Evolutionary conservation across 2,113 vertebrate species (phyloP), one percentile per base, ranked within the genome.

Genomic region (Platysteira castanea): DNA sequence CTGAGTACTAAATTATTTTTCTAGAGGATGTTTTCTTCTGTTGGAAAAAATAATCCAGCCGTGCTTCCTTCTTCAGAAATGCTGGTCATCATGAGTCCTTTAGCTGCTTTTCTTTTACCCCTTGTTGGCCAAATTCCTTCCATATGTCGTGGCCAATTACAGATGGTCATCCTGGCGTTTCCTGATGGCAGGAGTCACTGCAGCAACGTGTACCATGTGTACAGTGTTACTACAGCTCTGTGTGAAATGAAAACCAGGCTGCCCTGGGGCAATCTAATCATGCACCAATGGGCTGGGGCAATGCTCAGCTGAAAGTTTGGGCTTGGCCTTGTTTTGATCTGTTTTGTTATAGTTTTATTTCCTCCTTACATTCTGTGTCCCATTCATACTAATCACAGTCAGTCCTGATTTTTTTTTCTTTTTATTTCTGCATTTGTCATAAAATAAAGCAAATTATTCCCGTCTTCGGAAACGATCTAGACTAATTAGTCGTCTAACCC

Each of bases 351-450:
- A 84, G 90, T 98, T 98, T 98, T 98, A 98, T 98, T 98, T 98
- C 97, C 97, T 97, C 96, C 98, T 98, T 96, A 96, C 96, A 97
- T 97, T 98, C 97, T 97, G 87, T 96, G 97, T 98, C 97, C 98
- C 98, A 97, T 98, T 98, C 98, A 97, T 97, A 98, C 98, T 98
- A 98, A 98, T 98, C 98, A 97, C 97, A 98, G 97, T 97, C 98
- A 96, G 97, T 97, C 98, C 98, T 96, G 97, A 97, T 98, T 98
- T 94, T 98, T 39, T 97, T 98, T 97, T 97, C 98, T 97, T 98
- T 98, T 98, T 98, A 98, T 98, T 98, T 98, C 98, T 97, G 97
- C 98, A 98, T 98, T 98, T 98, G 98, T 98, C 98, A 98, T 98
- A 98, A 98, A 98, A 98, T 98, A 98, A 98, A 98, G 98, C 98